phyloP scores from a whole-genome alignment of 92 coral and sea anemone genomes.

The Metridium senile region DNA sequence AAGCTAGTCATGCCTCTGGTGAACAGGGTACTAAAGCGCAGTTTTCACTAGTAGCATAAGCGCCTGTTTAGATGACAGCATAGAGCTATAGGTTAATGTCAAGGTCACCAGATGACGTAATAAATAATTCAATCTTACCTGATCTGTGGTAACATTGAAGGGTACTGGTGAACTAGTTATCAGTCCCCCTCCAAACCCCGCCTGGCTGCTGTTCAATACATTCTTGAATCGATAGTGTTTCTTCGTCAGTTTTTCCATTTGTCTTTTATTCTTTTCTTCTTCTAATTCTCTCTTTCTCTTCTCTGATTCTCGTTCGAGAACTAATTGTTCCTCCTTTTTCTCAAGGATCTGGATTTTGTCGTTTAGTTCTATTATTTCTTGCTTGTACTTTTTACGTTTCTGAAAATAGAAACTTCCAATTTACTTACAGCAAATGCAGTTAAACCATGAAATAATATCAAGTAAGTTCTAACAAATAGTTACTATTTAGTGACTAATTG shows the following conservation, averaged over 20 bases:
- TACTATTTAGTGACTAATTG: no score
- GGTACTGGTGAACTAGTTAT: constrained; percentile 57
- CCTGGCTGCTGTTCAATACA: constrained; percentile 55
- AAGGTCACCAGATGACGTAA: no score
- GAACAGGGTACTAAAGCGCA: no score
- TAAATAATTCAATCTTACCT: no score
- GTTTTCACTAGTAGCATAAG: no score
- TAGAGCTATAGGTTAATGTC: not conserved
- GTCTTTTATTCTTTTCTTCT: constrained; percentile 63
- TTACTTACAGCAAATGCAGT: no score
- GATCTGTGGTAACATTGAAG: constrained; percentile 46
- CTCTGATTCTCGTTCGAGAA: constrained; percentile 80
- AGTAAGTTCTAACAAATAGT: no score
- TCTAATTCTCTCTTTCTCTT: constrained; percentile 75
- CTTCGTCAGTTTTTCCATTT: constrained; percentile 64
- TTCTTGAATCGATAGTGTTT: constrained; percentile 62
- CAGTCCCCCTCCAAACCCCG: constrained; percentile 37
- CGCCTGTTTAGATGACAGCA: no score
- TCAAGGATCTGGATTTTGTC: constrained; percentile 79
- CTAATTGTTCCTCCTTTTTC: constrained; percentile 84
- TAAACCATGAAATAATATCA: no score
- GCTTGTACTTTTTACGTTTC: constrained; percentile 87
- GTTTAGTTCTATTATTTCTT: constrained; percentile 66
- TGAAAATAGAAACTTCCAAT: constrained; percentile 20
- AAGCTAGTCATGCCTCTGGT: no score